Percentiles rank a stretch among this genome's conserved stretches.
phyloP scores from a whole-genome alignment of 2,113 vertebrate genomes.

The Psephotus haematonotus region DNA sequence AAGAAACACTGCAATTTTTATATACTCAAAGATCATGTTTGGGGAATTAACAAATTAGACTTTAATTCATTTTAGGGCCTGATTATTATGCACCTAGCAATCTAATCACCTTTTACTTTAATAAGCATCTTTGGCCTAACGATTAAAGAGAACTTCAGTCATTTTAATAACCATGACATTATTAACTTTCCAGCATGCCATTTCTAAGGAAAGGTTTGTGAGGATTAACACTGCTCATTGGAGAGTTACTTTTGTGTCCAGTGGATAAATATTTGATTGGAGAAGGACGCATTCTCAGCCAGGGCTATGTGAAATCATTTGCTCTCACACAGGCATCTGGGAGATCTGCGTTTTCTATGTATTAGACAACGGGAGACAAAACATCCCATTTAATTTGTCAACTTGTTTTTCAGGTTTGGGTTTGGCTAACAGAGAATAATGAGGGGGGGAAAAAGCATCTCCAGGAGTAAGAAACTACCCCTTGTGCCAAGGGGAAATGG shows the following conservation, averaged over 20 bases:
- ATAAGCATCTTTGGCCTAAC: constrained; percentile 61
- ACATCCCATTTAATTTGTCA: constrained; percentile 37
- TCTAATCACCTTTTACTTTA: constrained; percentile 64
- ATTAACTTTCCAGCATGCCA: constrained; percentile 71
- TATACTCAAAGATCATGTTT: background rate
- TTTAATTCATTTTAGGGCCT: constrained; percentile 48
- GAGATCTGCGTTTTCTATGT: background rate
- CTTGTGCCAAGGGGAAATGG: background rate
- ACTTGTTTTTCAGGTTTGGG: constrained; percentile 60
- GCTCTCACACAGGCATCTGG: background rate
- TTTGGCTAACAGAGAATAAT: constrained; percentile 6
- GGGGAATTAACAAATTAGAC: constrained; percentile 47
- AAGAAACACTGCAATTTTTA: constrained; percentile 2
- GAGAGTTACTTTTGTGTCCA: constrained; percentile 71
- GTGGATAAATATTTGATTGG: constrained; percentile 67
- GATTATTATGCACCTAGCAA: constrained; percentile 50
- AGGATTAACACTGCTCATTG: constrained; percentile 69
- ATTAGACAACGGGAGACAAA: constrained; percentile 14
- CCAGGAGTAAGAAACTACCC: background rate
- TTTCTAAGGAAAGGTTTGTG: constrained; percentile 70
- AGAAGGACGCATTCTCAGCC: constrained; percentile 7
- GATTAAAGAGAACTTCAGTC: constrained; percentile 56
- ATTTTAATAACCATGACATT: constrained; percentile 71
- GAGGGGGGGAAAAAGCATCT: background rate
- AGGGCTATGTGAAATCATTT: background rate